Evolutionary conservation across 2,888 invertebrate genomes (phyloP).

Genomic region (Pheosia gnoma): DNA sequence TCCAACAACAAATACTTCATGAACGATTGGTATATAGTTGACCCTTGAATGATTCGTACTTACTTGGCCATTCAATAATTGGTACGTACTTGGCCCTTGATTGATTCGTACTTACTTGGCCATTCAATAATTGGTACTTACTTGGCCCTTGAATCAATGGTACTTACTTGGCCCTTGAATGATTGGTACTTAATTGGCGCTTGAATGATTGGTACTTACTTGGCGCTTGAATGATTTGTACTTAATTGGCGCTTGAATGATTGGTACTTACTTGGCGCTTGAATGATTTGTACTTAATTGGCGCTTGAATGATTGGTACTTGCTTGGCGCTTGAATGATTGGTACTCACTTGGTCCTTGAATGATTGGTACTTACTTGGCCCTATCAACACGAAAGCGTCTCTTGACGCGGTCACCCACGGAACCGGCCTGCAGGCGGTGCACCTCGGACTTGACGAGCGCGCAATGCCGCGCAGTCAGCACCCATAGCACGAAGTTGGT

Average conservation of each 20-base stretch:
- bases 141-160: neutral
- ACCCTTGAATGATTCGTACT: too few relatives aligned
- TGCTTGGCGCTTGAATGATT: constrained; percentile 85
- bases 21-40: too few relatives aligned
- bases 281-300: too few relatives aligned
- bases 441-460: constrained; percentile 89
- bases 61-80: too few relatives aligned
- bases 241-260: too few relatives aligned
- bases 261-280: constrained; percentile 85
- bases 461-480: constrained; percentile 88
- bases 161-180: constrained; percentile 87
- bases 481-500: constrained; percentile 88
- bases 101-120: constrained; percentile 82
- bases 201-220: constrained; percentile 70
- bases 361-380: constrained; percentile 82
- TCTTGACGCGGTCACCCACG: constrained; percentile 83
- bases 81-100: too few relatives aligned
- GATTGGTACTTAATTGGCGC: too few relatives aligned
- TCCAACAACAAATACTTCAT: too few relatives aligned
- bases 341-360: too few relatives aligned
- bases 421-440: constrained; percentile 87
- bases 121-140: constrained; percentile 18
- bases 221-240: constrained; percentile 71
- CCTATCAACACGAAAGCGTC: constrained; percentile 86
- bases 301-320: constrained; percentile 39